Percentiles rank a stretch among this genome's conserved stretches.
Conservation (phyloP, 2,888 invertebrate species). For the Dynastes hyllus region DNA sequence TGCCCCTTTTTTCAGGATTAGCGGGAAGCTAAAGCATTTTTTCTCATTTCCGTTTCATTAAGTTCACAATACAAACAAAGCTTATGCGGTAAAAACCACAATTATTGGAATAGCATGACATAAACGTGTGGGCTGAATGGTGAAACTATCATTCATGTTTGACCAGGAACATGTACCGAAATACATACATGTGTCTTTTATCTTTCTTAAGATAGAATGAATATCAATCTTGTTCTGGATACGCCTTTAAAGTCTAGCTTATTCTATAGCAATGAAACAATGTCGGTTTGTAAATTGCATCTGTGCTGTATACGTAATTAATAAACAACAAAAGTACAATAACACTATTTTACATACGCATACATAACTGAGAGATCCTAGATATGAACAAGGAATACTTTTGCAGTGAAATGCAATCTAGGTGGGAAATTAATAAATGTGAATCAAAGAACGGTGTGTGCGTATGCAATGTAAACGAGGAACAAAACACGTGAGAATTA, state of each 20-base stretch:
- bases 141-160: too few species aligned
- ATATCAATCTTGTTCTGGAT: not conserved
- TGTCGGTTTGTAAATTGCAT: not conserved
- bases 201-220: too few species aligned
- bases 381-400: not conserved
- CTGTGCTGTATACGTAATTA: not conserved
- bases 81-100: too few species aligned
- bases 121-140: too few species aligned
- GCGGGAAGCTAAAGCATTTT: too few species aligned
- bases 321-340: conserved; percentile 10
- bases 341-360: not conserved
- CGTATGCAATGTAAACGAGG: conserved; percentile 1
- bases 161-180: too few species aligned
- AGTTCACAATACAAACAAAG: too few species aligned
- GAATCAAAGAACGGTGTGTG: conserved; percentile 2
- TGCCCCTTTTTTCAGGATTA: too few species aligned
- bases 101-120: too few species aligned
- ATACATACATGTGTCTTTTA: too few species aligned
- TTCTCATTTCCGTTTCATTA: too few species aligned
- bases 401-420: not conserved
- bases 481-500: conserved; percentile 6
- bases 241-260: too few species aligned
- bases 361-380: not conserved
- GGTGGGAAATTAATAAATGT: conserved; percentile 16
- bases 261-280: not conserved